These are phyloP conservation scores for Kobus ellipsiprymnus DNA, from an alignment of 2,113 vertebrate genomes.

Conservation along the genomic window DNA sequence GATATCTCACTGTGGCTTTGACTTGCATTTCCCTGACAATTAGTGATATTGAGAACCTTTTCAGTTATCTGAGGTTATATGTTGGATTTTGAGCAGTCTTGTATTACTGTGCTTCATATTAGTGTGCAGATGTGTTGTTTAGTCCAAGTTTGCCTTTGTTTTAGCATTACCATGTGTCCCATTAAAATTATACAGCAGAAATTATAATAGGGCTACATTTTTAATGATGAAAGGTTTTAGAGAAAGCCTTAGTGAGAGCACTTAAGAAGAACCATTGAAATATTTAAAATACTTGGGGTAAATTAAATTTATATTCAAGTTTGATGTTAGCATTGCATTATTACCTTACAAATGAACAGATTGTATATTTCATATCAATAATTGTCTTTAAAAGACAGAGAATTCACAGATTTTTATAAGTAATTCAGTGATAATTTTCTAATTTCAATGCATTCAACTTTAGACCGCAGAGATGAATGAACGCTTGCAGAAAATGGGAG, in stretches of 20 bases:
- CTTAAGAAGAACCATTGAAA: neutral
- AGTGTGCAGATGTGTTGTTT: neutral
- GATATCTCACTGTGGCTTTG: neutral
- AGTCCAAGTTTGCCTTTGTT: neutral
- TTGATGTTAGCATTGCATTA: slow-evolving; percentile 10
- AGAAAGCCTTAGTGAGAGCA: slow-evolving; percentile 9
- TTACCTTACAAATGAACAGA: neutral
- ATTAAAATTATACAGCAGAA: slow-evolving; percentile 1
- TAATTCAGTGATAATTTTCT: slow-evolving; percentile 21
- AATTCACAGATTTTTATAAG: neutral
- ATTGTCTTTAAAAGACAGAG: neutral
- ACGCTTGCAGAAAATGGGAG: slow-evolving; percentile 89
- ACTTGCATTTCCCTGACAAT: neutral
- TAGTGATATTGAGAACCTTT: neutral
- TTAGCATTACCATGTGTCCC: neutral
- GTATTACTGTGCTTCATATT: neutral
- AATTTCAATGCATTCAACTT: slow-evolving; percentile 42
- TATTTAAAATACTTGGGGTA: slow-evolving; percentile 25
- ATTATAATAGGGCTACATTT: neutral
- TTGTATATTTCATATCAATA: slow-evolving; percentile 29
- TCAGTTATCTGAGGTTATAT: neutral
- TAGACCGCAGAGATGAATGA: slow-evolving; percentile 93
- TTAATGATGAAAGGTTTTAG: neutral
- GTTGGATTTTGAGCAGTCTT: neutral
- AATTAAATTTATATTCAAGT: slow-evolving; percentile 6